phyloP scores from a whole-genome alignment of 2,888 invertebrate species.

The Limnephilus rhombicus region DNA sequence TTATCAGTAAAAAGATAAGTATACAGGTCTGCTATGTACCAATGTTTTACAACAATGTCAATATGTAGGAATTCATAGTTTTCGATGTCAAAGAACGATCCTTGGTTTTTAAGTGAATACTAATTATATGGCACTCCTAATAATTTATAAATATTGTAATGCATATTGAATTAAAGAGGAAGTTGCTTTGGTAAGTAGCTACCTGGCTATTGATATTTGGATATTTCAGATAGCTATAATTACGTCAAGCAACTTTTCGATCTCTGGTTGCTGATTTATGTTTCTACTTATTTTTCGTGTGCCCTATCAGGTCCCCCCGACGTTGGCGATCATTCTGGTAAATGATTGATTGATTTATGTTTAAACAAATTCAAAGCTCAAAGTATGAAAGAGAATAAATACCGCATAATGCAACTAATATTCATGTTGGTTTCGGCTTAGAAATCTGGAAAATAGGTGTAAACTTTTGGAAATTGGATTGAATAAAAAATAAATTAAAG shows the following conservation, averaged over 20 bases:
- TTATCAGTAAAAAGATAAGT: neutral
- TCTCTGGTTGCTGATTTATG: too few species aligned
- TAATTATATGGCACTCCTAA: neutral
- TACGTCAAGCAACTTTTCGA: too few species aligned
- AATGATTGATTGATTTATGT: too few species aligned
- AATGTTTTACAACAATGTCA: neutral
- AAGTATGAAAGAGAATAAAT: too few species aligned
- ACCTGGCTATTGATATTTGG: neutral
- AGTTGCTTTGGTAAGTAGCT: neutral
- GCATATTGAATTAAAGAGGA: neutral
- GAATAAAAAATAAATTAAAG: neutral
- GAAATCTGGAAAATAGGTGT: neutral
- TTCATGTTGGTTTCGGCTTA: neutral
- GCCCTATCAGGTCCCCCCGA: too few species aligned
- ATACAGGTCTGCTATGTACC: neutral
- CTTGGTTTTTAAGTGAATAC: neutral
- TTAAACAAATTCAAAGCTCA: neutral
- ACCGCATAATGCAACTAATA: neutral
- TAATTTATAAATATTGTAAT: neutral
- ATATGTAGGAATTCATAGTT: neutral
- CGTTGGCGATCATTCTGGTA: too few species aligned
- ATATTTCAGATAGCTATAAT: neutral
- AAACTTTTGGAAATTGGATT: neutral
- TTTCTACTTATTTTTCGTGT: too few species aligned
- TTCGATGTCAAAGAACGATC: neutral